Percentiles rank a stretch among this genome's conserved stretches.
These are phyloP conservation scores for Coluber constrictor DNA, from an alignment of 2,797 vertebrate species.

Conservation along the genomic window DNA sequence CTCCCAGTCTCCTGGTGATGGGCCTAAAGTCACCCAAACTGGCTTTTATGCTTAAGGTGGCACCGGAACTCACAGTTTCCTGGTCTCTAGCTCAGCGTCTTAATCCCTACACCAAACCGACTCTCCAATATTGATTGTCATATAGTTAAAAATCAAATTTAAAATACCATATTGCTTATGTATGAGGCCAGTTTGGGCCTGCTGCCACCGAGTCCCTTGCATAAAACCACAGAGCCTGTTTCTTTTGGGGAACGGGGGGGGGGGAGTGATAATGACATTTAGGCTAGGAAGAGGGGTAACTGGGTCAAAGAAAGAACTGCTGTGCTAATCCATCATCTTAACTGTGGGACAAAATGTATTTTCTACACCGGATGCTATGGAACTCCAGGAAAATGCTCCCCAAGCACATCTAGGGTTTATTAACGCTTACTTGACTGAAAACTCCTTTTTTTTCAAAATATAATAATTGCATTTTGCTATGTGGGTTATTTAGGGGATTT, in stretches of 20 bases:
- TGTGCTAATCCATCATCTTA: not conserved
- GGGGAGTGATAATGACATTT: not conserved
- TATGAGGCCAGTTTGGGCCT: not conserved
- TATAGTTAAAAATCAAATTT: not conserved
- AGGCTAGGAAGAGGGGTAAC: not conserved
- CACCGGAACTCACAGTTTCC: not conserved
- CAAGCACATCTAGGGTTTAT: not conserved
- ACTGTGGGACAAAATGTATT: not conserved
- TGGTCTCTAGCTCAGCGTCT: not conserved
- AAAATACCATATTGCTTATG: not conserved
- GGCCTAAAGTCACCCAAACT: not conserved
- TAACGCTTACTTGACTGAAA: not conserved
- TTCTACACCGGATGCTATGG: not conserved
- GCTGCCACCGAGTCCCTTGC: not conserved
- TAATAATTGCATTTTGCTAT: not conserved
- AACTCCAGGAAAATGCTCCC: not conserved
- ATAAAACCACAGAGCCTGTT: not conserved
- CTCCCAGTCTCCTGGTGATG: no score
- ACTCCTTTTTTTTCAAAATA: not conserved
- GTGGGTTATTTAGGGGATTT: not conserved
- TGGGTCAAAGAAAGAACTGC: not conserved
- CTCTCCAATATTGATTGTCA: not conserved
- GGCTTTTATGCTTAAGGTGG: not conserved
- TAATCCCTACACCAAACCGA: not conserved
- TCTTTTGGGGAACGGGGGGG: fast-evolving